A percentile compares a stretch with the other conserved stretches of the same genome.
These are phyloP conservation scores for Toxotes lorentzi DNA, from an alignment of 2,797 vertebrate genomes.

Conservation along the genomic window DNA sequence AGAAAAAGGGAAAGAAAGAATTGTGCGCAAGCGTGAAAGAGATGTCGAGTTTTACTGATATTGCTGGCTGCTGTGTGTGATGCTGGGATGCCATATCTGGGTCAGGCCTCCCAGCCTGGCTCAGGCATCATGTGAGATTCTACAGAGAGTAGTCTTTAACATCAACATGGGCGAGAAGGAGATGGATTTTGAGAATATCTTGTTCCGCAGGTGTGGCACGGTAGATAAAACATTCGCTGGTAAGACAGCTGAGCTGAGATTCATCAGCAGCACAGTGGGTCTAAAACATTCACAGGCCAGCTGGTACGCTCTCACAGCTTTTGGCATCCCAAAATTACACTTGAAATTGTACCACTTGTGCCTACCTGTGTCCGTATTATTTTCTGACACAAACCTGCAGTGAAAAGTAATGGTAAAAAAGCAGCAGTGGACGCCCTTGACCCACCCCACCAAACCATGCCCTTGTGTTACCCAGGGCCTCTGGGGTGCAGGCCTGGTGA, in stretches of 20 bases:
- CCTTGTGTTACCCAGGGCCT: constrained; percentile 56
- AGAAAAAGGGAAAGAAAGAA: constrained; percentile 25
- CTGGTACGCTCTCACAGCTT: constrained; percentile 62
- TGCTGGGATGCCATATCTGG: constrained; percentile 70
- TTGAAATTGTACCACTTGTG: constrained; percentile 51
- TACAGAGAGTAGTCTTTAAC: constrained; percentile 60
- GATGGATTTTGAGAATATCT: constrained; percentile 67
- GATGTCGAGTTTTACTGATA: constrained; percentile 54
- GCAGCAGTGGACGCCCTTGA: constrained; percentile 62
- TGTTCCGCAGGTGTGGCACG: constrained; percentile 68
- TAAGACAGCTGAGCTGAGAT: constrained; percentile 66
- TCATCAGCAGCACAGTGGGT: constrained; percentile 69
- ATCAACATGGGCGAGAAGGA: constrained; percentile 48
- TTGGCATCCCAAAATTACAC: constrained; percentile 40
- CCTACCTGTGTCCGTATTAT: constrained; percentile 23
- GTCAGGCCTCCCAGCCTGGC: constrained; percentile 74
- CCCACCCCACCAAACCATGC: constrained; percentile 45
- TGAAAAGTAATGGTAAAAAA: constrained; percentile 61
- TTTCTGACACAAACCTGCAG: constrained; percentile 51
- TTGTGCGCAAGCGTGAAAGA: constrained; percentile 31
- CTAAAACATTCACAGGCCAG: constrained; percentile 64
- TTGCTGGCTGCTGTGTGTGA: constrained; percentile 56
- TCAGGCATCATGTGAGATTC: constrained; percentile 52
- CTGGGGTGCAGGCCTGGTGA: constrained; percentile 56
- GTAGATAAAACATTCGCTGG: constrained; percentile 66